A percentile compares a stretch with the other conserved stretches of the same genome.
These are phyloP conservation scores for Danaus melanippus DNA, from an alignment of 1,140 invertebrate genomes.

Conservation along the genomic window DNA sequence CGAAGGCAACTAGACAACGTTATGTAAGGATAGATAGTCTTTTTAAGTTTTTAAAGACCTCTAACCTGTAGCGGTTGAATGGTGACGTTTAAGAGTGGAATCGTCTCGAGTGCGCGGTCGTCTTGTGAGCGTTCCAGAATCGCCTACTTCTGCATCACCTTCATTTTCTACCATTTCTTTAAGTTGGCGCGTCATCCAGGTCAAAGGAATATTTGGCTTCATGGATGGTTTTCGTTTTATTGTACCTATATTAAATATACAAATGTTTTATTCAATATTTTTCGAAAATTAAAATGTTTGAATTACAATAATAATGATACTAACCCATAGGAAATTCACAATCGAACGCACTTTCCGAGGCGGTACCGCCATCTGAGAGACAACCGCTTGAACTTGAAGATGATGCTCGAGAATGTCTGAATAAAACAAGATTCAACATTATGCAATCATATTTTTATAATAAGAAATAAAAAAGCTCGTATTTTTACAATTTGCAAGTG, in stretches of 20 bases:
- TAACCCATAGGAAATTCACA: conserved; percentile 81
- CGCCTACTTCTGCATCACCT: conserved; percentile 64
- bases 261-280: background rate
- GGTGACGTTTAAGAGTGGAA: conserved; percentile 49
- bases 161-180: conserved; percentile 83
- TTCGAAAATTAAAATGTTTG: conserved; percentile 4
- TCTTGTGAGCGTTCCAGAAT: conserved; percentile 76
- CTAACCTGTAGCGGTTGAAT: conserved; percentile 22
- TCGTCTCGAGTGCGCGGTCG: conserved; percentile 47
- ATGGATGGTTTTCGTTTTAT: conserved; percentile 92
- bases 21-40: too few relatives aligned
- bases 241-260: conserved; percentile 71
- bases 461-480: too few relatives aligned
- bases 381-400: conserved; percentile 87
- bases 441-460: conserved; percentile 4
- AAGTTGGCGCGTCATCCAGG: conserved; percentile 90
- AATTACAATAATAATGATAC: conserved; percentile 15
- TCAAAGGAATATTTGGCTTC: conserved; percentile 91
- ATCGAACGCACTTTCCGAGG: conserved; percentile 84
- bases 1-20: too few relatives aligned
- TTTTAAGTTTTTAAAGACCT: background rate
- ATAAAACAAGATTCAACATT: background rate
- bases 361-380: conserved; percentile 81
- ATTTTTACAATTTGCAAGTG: too few relatives aligned
- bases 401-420: conserved; percentile 78